Base-by-base conservation (phyloP, 1,140 invertebrate species). In the Aphis gossypii region DNA sequence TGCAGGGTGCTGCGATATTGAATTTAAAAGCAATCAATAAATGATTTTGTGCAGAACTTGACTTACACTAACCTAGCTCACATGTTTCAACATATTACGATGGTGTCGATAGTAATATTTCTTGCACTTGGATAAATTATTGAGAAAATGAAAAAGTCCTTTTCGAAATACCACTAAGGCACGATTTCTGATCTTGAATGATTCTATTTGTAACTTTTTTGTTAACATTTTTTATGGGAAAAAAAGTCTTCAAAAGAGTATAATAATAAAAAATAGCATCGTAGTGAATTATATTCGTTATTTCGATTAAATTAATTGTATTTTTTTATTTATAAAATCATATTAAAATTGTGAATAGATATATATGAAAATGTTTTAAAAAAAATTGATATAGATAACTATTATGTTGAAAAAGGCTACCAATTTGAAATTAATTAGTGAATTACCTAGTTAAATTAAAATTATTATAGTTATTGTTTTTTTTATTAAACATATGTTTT, bases 1-100 rank as follows among this genome's bases (percentile, higher is more conserved):
- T 68, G 60, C 60, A 9, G 30, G 30, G 30, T 68, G 30, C 60
- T 68, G 30, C 60, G 30, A 68, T 68, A 68, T 68, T 68, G 14
- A 68, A 68, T 68, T 68, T 68, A 68, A 68, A 68, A 68, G 60
- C 60, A n/a, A 68, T 68, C 60, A 68, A 68, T 68, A 68, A 68
- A 68, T 68, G 60, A 68, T 68, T 68, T 68, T 68, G 60, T 14
- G 60, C 60, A 68, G 60, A 68, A 68, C 60, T 68, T 68, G 60
- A 30, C 11, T 68, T 68, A 68, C 30, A 14, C 60, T 4, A 68
- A 68, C 30, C 30, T 68, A 68, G 9, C 60, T 68, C 11, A 76
- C 60, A 76, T 76, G 60, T 76, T 76, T 76, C 14, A 76, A 76
- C 60, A 30, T 68, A 30, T 68, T n/a, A 11, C 11, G 60, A 68